A percentile compares a stretch with the other conserved stretches of the same genome.
phyloP scores from a whole-genome alignment of 2,888 invertebrate genomes.

The Ennomos quercinarius region DNA sequence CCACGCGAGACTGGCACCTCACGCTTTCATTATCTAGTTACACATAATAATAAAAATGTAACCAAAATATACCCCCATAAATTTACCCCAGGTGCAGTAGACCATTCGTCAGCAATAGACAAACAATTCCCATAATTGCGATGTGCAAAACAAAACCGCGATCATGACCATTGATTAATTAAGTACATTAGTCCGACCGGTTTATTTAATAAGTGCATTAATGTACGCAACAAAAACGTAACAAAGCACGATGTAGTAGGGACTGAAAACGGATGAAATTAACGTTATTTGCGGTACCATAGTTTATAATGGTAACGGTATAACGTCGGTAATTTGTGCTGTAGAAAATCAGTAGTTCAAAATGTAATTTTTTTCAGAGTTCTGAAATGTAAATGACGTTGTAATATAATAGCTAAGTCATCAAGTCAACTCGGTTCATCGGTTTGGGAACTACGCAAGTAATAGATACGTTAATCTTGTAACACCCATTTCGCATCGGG shows the following conservation, averaged over 20 bases:
- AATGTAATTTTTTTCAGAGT: no score
- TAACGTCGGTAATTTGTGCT: no score
- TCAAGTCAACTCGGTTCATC: no score
- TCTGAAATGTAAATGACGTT: no score
- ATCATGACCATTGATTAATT: constrained; percentile 72
- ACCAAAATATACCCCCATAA: constrained; percentile 1
- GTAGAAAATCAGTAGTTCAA: no score
- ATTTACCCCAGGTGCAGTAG: constrained; percentile 10
- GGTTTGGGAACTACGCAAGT: no score
- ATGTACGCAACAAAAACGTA: constrained; percentile 54
- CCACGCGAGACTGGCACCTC: no score
- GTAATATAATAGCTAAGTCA: no score
- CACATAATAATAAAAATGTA: neutral
- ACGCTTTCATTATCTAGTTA: no score
- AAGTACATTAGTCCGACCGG: constrained; percentile 70
- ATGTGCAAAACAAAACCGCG: constrained; percentile 54
- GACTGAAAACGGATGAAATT: constrained; percentile 7
- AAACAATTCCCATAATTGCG: constrained; percentile 45
- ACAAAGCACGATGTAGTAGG: constrained; percentile 2
- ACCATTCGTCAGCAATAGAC: constrained; percentile 21
- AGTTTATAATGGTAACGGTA: no score
- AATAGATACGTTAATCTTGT: no score
- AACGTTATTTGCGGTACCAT: constrained; percentile 3
- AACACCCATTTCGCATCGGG: no score
- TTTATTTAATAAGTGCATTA: constrained; percentile 78